Evolutionary conservation across 2,113 vertebrate species (phyloP), one percentile per base, ranked within the genome.

Genomic region (Pimephales promelas): DNA sequence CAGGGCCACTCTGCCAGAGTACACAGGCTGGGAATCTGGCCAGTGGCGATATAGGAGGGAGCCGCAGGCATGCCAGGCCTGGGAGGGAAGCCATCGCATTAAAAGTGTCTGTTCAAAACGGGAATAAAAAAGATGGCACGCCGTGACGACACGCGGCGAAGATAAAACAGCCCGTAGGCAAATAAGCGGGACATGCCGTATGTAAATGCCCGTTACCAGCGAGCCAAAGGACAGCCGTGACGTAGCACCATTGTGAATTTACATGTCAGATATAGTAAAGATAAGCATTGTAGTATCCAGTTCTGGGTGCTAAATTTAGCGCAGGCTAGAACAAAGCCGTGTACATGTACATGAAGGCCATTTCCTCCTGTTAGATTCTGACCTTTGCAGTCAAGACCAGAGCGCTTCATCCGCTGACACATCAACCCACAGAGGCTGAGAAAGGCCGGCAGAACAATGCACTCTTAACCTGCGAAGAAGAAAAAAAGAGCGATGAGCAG

Each of bases 341-440:
- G 49, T 43, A 59, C 13, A 75, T 86, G 87, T 70, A 87, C 83
- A 90, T 89, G 64, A 76, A 79, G 86, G 90, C 84, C 85, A 85
- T 90, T 91, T 92, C 90, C 89, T 89, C 90, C 89, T 89, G 84
- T 81, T 90, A 84, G 74, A 62, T 79, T 83, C 71, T 92, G 90
- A 91, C 90, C 90, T 91, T 93, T 89, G 9, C 64, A 70, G 79
- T 64, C 47, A 40, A 82, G 73, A 83, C 86, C 64, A 68, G 47
- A 45, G 54, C 49, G 0, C 4, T 79, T 79, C 43, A 22, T 83
- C 80, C 66, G 84, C 83, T 86, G 86, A 88, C 85, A 88, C 81
- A 76, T 82, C 36, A 43, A 77, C 43, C 31, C 20, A 82, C 68
- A 83, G 49, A 31, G 28, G 61, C 45, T 61, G 47, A 78, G 61